phyloP scores from a whole-genome alignment of 2,113 vertebrate species.

The Cyprinodon brontotheroides region DNA sequence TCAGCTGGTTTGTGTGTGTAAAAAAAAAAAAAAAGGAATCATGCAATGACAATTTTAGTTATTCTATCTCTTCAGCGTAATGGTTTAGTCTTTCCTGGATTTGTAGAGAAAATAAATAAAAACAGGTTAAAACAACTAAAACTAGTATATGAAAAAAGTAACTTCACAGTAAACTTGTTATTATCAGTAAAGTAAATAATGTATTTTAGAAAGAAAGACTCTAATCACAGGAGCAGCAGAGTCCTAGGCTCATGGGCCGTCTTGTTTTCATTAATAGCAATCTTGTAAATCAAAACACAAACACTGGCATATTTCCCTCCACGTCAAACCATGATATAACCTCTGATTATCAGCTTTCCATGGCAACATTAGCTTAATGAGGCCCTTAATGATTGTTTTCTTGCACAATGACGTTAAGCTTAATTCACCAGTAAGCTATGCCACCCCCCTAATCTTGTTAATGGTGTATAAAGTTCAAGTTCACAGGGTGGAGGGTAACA shows the following conservation, averaged over 20 bases:
- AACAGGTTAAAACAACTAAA: background rate
- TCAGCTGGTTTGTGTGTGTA: conserved; percentile 2
- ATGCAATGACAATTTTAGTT: background rate
- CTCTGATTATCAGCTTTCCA: conserved; percentile 38
- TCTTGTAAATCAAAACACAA: conserved; percentile 60
- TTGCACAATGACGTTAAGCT: conserved; percentile 4
- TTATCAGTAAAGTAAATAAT: conserved; percentile 13
- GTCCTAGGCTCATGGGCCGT: conserved; percentile 8
- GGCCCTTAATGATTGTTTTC: conserved; percentile 12
- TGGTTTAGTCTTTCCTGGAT: background rate
- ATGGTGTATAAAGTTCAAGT: conserved; percentile 20
- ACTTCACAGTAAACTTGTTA: background rate
- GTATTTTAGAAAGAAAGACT: background rate
- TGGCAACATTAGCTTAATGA: conserved; percentile 34
- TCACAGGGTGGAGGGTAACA: background rate
- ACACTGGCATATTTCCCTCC: conserved; percentile 22
- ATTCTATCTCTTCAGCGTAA: background rate
- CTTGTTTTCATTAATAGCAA: conserved; percentile 44
- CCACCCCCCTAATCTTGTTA: conserved; percentile 2
- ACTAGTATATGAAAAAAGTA: conserved; percentile 8
- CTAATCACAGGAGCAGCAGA: conserved; percentile 3
- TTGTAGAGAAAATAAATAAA: background rate
- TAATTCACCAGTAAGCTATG: conserved; percentile 13
- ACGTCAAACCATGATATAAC: conserved; percentile 32
- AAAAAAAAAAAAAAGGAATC: background rate